Evolutionary conservation across 2,888 invertebrate genomes (phyloP), one percentile per base, ranked within the genome.

Genomic region (Thalpophila matura): DNA sequence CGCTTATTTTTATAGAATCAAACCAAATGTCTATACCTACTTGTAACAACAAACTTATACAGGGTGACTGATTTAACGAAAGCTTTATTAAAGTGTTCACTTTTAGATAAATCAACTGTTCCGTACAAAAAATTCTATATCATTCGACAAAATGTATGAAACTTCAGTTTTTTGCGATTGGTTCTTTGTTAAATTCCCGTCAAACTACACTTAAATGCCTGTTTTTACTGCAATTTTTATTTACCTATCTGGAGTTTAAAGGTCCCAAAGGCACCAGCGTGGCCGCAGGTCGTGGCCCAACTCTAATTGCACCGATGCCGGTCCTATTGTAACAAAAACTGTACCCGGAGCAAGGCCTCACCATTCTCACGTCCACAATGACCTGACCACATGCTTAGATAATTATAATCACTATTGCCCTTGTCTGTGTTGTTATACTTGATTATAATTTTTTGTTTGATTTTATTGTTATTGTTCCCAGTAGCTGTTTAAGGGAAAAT

Each of bases 331-430:
- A 73, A 66, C 45, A 59, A 64, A 67, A 64, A 68, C 58, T 9
- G 51, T 59, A 55, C 64, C 64, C 50, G 51, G 77, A 62, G 71
- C 79, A 77, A 77, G 79, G 79, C 60, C 71, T 74, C 43, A 64
- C 62, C 68, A 68, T 66, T 80, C 79, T 76, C 80, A 79, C 80
- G 80, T 80, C 45, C 54, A 62, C 66, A 61, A 45, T 49, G 67
- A 62, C 67, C 66, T 57, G 61, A 58, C 49, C 45, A 59, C 55
- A 56, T 54, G 64, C 62, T 72, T 72, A 74, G 67, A 72, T 74
- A 71, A 77, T 77, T 59, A 74, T 77, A 76, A 74, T 70, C 54
- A 60, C 51, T 51, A 16, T 14, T 63, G 45, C 74, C 74, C 65
- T 77, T 77, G 79, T n/a, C 53, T 50, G 43, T 49, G 38, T 51